A percentile compares a stretch with the other conserved stretches of the same genome.
phyloP scores from a whole-genome alignment of 2,888 invertebrate species.

The Agonopterix alstromeriana region DNA sequence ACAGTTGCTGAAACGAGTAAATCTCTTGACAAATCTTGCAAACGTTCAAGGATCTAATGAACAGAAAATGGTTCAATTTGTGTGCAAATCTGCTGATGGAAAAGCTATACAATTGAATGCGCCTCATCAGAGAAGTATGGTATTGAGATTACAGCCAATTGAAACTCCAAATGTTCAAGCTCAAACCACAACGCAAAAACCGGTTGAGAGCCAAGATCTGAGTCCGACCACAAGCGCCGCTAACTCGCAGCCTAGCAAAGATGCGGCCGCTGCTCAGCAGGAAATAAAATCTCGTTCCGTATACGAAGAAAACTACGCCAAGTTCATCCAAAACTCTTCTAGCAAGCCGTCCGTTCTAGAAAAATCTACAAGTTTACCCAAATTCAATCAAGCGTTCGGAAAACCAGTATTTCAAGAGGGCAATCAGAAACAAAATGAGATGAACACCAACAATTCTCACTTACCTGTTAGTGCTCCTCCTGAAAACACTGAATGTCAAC shows the following conservation, averaged over 20 bases:
- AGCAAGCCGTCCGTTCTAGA: constrained; percentile 47
- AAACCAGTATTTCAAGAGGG: constrained; percentile 80
- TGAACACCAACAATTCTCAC: constrained; percentile 35
- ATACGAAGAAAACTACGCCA: constrained; percentile 75
- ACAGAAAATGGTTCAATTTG: constrained; percentile 78
- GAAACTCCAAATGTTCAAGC: constrained; percentile 46
- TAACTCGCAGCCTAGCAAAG: constrained; percentile 28
- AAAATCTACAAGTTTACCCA: constrained; percentile 78
- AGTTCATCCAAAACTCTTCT: constrained; percentile 67
- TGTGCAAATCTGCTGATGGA: constrained; percentile 79
- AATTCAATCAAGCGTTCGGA: constrained; percentile 88
- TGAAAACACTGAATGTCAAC: constrained; percentile 42
- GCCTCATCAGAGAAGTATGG: constrained; percentile 73
- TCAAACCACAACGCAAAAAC: constrained; percentile 22
- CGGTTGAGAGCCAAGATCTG: constrained; percentile 41
- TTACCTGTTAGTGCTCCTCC: constrained; percentile 24
- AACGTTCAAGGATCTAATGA: constrained; percentile 68
- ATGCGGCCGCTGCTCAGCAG: constrained; percentile 34
- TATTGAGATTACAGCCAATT: constrained; percentile 61
- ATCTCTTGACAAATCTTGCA: constrained; percentile 63
- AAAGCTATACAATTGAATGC: constrained; percentile 75
- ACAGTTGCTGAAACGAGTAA: constrained; percentile 66
- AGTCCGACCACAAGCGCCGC: constrained; percentile 27
- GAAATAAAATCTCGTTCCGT: constrained; percentile 71
- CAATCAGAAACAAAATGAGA: constrained; percentile 43